These are phyloP conservation scores for Luscinia megarhynchos DNA, from an alignment of 2,797 vertebrate genomes.

Conservation along the genomic window DNA sequence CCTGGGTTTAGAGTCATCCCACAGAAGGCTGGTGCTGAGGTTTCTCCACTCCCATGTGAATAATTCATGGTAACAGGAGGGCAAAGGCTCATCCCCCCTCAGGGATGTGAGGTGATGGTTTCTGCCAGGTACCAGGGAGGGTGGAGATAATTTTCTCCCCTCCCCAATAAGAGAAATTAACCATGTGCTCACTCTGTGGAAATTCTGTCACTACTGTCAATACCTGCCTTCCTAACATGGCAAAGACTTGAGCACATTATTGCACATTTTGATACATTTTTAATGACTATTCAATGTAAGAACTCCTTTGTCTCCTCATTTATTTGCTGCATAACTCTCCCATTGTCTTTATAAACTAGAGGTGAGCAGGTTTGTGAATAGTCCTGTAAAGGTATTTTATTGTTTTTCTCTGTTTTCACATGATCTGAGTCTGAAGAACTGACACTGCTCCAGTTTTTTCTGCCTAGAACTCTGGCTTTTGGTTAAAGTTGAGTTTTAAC, in stretches of 20 bases:
- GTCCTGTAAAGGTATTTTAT: conserved; percentile 20
- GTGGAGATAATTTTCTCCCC: not conserved
- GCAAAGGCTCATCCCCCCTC: not conserved
- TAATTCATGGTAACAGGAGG: rapidly evolving
- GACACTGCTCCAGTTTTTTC: not conserved
- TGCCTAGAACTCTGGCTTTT: conserved; percentile 24
- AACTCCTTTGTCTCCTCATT: not conserved
- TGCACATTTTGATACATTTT: not conserved
- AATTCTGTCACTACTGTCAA: not conserved
- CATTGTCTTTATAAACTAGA: not conserved
- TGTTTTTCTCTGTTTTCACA: not conserved
- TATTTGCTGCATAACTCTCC: not conserved
- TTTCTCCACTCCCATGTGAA: not conserved
- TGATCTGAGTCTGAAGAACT: not conserved
- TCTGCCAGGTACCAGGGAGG: not conserved
- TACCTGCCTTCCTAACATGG: not conserved
- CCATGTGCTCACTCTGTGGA: not conserved
- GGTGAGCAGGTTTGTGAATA: not conserved
- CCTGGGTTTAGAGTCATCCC: not conserved
- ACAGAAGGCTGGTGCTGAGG: not conserved
- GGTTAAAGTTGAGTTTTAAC: conserved; percentile 58
- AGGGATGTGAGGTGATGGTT: rapidly evolving
- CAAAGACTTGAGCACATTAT: not conserved
- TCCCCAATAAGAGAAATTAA: not conserved
- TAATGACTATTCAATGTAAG: not conserved